Percentiles rank a stretch among this genome's conserved stretches.
Conservation (phyloP, 2,113 vertebrate genomes). For the Oncorhynchus mykiss region DNA sequence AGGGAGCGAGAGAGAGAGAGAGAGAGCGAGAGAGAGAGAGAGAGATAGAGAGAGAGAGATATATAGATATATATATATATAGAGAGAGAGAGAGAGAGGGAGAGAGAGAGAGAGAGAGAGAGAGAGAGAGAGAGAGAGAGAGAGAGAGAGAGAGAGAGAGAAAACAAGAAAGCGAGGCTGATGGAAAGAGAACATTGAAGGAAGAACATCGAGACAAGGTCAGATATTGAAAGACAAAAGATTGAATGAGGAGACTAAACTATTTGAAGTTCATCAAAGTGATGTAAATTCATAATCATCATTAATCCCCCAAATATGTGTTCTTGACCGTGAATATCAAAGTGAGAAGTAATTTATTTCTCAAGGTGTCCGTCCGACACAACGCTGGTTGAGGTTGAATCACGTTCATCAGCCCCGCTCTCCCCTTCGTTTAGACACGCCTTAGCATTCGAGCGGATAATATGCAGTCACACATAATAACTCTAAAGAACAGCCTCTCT, state of each 20-base stretch:
- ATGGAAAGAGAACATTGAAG: neutral
- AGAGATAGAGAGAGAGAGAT: neutral
- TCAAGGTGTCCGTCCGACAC: too few relatives aligned
- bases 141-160: neutral
- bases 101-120: neutral
- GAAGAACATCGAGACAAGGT: neutral
- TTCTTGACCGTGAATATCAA: too few relatives aligned
- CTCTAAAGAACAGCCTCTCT: neutral
- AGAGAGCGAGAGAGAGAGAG: neutral
- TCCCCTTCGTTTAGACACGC: neutral
- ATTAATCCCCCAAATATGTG: too few relatives aligned
- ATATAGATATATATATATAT: neutral
- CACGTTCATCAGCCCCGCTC: too few relatives aligned
- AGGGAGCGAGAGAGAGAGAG: neutral
- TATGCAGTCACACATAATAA: neutral
- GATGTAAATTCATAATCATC: neutral
- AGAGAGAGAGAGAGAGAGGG: neutral
- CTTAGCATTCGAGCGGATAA: neutral
- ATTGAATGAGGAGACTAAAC: conserved; percentile 2
- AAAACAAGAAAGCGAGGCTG: neutral
- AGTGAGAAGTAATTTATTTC: too few relatives aligned
- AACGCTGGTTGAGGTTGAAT: too few relatives aligned
- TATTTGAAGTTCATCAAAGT: too few relatives aligned
- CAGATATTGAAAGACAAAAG: neutral
- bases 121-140: neutral